phyloP scores from a whole-genome alignment of 2,113 vertebrate genomes.

The Benitochromis conjunctus region DNA sequence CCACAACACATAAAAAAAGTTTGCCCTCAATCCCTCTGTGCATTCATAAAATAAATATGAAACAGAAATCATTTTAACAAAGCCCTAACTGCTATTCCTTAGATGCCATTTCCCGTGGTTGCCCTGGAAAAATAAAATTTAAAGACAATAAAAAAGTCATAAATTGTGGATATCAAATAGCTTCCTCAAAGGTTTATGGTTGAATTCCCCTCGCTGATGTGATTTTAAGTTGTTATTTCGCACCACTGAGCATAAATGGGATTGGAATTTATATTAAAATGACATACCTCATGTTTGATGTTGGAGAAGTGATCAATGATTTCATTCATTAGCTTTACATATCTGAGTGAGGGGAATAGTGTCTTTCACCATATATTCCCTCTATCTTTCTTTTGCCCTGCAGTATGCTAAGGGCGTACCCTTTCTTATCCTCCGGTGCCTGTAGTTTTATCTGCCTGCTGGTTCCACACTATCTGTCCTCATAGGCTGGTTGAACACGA shows the following conservation, averaged over 20 bases:
- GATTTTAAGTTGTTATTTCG: constrained; percentile 49
- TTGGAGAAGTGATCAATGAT: constrained; percentile 62
- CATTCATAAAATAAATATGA: constrained; percentile 64
- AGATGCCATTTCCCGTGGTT: constrained; percentile 41
- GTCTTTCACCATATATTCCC: constrained; percentile 4
- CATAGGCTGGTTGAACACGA: background rate
- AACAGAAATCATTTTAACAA: constrained; percentile 70
- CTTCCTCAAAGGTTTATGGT: constrained; percentile 56
- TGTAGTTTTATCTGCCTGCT: constrained; percentile 14
- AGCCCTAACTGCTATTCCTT: constrained; percentile 60
- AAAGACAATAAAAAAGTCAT: constrained; percentile 68
- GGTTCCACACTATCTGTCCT: background rate
- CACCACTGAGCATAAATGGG: constrained; percentile 54
- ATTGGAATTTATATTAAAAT: constrained; percentile 53
- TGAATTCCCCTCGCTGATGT: constrained; percentile 35
- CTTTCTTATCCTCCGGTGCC: background rate
- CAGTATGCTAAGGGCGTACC: background rate
- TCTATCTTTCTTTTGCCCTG: background rate
- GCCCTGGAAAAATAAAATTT: constrained; percentile 56
- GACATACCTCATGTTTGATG: constrained; percentile 30
- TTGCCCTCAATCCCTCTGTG: constrained; percentile 32
- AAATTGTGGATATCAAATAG: constrained; percentile 63
- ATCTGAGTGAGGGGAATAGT: constrained; percentile 16
- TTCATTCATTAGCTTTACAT: constrained; percentile 63
- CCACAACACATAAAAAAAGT: constrained; percentile 60